These are phyloP conservation scores for Clupea harengus DNA, from an alignment of 2,113 vertebrate genomes.

Conservation along the genomic window DNA sequence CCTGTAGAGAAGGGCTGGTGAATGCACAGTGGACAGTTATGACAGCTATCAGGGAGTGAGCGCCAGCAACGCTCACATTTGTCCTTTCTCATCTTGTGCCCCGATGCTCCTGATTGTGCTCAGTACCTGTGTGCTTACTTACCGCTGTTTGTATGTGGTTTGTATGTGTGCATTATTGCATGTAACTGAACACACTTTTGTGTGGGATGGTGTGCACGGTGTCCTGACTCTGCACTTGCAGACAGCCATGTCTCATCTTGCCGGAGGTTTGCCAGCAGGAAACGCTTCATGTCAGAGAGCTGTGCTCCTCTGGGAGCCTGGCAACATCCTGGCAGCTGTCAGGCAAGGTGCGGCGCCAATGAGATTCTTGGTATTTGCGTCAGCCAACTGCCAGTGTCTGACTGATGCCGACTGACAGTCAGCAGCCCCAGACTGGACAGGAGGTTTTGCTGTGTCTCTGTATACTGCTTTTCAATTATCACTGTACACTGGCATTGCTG, in stretches of 20 bases:
- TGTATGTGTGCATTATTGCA: background rate
- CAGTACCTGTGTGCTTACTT: background rate
- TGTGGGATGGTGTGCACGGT: background rate
- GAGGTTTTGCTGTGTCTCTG: constrained; percentile 21
- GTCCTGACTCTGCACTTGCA: background rate
- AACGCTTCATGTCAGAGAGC: constrained; percentile 17
- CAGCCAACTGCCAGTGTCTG: constrained; percentile 39
- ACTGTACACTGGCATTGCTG: constrained; percentile 28
- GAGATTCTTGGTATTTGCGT: constrained; percentile 48
- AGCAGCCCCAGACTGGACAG: constrained; percentile 36
- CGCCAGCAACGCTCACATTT: background rate
- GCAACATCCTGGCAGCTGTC: constrained; percentile 48
- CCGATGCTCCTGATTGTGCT: background rate
- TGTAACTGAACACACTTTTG: background rate
- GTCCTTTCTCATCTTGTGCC: constrained; percentile 15
- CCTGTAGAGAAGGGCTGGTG: constrained; percentile 26
- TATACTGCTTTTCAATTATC: constrained; percentile 48
- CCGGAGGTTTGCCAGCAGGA: constrained; percentile 23
- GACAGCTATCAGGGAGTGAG: constrained; percentile 22
- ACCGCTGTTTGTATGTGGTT: background rate
- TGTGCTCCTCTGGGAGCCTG: constrained; percentile 22
- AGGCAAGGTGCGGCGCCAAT: constrained; percentile 34
- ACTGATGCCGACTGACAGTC: constrained; percentile 46
- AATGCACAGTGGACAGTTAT: constrained; percentile 22
- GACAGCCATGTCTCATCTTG: background rate